phyloP scores from a whole-genome alignment of 2,888 invertebrate species.

The Galerucella nymphaeae region DNA sequence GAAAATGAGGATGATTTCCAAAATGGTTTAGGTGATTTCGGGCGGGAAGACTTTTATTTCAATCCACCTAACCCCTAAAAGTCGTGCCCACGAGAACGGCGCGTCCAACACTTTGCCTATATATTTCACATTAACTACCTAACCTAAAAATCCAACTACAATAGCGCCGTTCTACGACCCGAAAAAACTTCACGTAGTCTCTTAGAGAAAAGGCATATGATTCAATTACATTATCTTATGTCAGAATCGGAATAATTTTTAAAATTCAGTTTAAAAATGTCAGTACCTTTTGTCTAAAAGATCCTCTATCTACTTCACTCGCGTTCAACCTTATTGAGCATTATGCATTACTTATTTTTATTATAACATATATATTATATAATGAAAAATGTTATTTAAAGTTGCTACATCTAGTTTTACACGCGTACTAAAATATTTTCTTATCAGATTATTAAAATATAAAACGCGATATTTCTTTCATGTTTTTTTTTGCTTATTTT shows the following conservation, averaged over 20 bases:
- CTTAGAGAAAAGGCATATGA: slow-evolving; percentile 1
- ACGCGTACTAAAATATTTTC: slow-evolving; percentile 64
- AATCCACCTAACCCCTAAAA: slow-evolving; percentile 61
- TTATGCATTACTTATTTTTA: slow-evolving; percentile 47
- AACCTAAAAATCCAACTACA: slow-evolving; percentile 47
- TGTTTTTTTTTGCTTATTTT: slow-evolving; percentile 51
- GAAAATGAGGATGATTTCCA: slow-evolving; percentile 44
- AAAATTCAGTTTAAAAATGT: background rate
- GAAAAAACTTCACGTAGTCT: slow-evolving; percentile 47
- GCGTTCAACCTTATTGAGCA: slow-evolving; percentile 56
- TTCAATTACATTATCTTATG: background rate
- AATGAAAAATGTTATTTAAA: slow-evolving; percentile 57
- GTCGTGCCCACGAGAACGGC: slow-evolving; percentile 62
- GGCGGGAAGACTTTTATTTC: slow-evolving; percentile 65
- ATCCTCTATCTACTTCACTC: slow-evolving; percentile 39
- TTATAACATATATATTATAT: slow-evolving; percentile 45
- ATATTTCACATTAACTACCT: slow-evolving; percentile 53
- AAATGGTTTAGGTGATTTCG: slow-evolving; percentile 59
- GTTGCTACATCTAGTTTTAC: slow-evolving; percentile 58
- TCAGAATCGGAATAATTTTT: background rate
- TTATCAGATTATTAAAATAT: slow-evolving; percentile 63
- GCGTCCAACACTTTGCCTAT: slow-evolving; percentile 47
- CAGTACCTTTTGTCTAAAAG: background rate
- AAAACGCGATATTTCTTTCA: slow-evolving; percentile 60
- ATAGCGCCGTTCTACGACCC: slow-evolving; percentile 54